Evolutionary conservation across 1,140 invertebrate genomes (phyloP).

Genomic region (Trichonephila inaurata): DNA sequence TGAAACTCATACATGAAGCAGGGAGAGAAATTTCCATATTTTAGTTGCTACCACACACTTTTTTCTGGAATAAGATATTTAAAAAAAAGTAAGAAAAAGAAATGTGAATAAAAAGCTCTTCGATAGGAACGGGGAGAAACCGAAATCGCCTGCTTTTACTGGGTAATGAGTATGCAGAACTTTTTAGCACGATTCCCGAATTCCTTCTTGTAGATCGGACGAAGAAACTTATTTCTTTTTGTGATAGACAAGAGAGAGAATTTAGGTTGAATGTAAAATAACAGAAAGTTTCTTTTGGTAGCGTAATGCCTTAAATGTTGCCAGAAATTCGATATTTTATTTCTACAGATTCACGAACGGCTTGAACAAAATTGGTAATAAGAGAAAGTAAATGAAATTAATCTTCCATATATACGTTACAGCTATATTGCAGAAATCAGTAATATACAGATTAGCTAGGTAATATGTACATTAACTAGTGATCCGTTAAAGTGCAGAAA

Average conservation of each 20-base stretch:
- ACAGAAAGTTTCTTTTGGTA: too few relatives aligned
- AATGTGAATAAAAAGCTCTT: constrained; percentile 62
- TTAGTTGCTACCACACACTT: constrained; percentile 62
- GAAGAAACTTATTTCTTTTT: not conserved
- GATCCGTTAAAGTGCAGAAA: too few relatives aligned
- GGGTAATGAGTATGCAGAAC: constrained; percentile 66
- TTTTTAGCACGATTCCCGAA: not conserved
- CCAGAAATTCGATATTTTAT: too few relatives aligned
- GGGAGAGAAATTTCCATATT: constrained; percentile 60
- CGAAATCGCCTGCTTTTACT: constrained; percentile 52
- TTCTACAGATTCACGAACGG: too few relatives aligned
- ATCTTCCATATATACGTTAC: too few relatives aligned
- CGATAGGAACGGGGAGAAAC: constrained; percentile 51
- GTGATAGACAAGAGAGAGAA: not conserved
- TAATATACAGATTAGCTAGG: too few relatives aligned
- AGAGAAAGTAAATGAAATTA: too few relatives aligned
- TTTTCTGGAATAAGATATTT: constrained; percentile 62
- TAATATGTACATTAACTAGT: too few relatives aligned
- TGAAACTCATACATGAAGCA: constrained; percentile 11
- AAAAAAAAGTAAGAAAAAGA: constrained; percentile 49
- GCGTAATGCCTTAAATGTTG: too few relatives aligned
- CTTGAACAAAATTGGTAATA: too few relatives aligned
- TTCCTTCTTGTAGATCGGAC: not conserved
- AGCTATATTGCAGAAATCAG: too few relatives aligned
- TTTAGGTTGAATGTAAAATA: not conserved